These are phyloP conservation scores for Delichon dasypus DNA, from an alignment of 2,797 vertebrate species.

Conservation along the genomic window DNA sequence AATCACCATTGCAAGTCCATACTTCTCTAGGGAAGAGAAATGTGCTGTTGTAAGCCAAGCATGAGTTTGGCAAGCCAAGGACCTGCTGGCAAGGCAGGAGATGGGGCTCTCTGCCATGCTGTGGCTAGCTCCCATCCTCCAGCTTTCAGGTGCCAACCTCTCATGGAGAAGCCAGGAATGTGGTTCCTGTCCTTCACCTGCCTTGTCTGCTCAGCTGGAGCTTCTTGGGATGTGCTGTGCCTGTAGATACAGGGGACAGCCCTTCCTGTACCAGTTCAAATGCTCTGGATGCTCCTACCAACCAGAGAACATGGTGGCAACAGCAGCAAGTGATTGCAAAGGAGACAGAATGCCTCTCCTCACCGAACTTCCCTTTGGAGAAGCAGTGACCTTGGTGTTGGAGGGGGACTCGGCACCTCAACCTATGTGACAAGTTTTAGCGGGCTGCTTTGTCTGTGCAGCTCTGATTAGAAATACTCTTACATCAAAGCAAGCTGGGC, in stretches of 20 bases:
- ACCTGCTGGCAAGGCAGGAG: neutral
- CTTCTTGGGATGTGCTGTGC: neutral
- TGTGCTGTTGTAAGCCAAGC: neutral
- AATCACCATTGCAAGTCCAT: neutral
- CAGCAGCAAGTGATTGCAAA: neutral
- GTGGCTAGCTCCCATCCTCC: neutral
- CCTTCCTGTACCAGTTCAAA: neutral
- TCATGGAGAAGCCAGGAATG: neutral
- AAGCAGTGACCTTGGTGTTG: neutral
- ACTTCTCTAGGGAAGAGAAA: neutral
- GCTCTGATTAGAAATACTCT: neutral
- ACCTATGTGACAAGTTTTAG: neutral
- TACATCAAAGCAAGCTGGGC: neutral
- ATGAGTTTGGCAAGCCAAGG: neutral
- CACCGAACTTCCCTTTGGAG: rapidly evolving
- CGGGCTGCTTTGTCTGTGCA: neutral
- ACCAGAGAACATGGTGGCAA: neutral
- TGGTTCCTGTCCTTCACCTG: neutral
- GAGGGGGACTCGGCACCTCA: neutral
- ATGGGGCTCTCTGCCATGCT: neutral
- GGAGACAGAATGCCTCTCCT: neutral
- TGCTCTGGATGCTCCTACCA: neutral
- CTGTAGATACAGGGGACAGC: neutral
- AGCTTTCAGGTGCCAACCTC: neutral
- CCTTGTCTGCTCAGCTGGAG: neutral